These are phyloP conservation scores for Thysanoteuthis rhombus DNA, from an alignment of 2,888 invertebrate species.

Conservation along the genomic window DNA sequence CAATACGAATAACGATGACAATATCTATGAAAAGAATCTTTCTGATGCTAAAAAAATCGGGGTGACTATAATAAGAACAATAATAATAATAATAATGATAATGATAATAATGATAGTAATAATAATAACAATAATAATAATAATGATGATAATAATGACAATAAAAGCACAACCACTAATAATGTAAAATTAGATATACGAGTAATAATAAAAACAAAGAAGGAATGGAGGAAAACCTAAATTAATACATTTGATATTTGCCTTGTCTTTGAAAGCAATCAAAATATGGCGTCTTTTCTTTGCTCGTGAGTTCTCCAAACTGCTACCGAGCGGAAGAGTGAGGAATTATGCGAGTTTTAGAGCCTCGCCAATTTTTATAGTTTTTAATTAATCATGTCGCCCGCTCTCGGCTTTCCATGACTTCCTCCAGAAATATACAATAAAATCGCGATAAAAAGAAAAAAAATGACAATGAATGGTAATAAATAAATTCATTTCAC, in stretches of 20 bases:
- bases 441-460: background rate
- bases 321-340: background rate
- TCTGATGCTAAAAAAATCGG: background rate
- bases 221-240: background rate
- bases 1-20: background rate
- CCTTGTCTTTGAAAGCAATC: background rate
- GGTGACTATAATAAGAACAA: no score
- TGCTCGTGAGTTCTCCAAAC: background rate
- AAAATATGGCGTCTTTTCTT: background rate
- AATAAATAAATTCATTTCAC: background rate
- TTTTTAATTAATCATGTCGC: background rate
- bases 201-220: background rate
- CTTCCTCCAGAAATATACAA: background rate
- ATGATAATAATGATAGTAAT: background rate
- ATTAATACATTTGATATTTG: background rate
- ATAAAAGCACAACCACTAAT: background rate
- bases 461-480: background rate
- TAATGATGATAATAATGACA: background rate
- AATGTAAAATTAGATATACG: background rate
- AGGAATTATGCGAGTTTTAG: conserved; percentile 12
- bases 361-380: background rate
- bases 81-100: background rate
- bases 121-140: background rate
- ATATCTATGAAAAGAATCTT: background rate
- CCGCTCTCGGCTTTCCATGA: background rate